These are phyloP conservation scores for Tanytarsus gracilentus DNA, from an alignment of 2,888 invertebrate species.

Conservation along the genomic window DNA sequence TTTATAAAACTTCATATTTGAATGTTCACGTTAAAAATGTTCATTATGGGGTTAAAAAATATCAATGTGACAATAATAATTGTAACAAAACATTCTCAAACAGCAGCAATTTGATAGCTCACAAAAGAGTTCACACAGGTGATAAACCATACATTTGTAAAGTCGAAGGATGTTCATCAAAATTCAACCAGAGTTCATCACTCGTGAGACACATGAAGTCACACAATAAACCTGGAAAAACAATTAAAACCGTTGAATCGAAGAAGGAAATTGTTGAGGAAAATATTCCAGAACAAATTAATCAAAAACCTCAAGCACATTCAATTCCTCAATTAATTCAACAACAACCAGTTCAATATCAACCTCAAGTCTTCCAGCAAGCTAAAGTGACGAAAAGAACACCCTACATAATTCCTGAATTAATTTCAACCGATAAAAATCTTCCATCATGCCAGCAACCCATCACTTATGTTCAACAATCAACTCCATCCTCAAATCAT, in stretches of 20 bases:
- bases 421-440: neutral
- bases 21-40: conserved; percentile 32
- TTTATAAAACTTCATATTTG: conserved; percentile 32
- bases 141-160: conserved; percentile 32
- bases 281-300: neutral
- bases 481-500: neutral
- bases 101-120: conserved; percentile 32
- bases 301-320: neutral
- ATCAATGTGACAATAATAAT: conserved; percentile 30
- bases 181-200: conserved; percentile 33
- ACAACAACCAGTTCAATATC: neutral
- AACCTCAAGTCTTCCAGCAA: neutral
- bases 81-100: conserved; percentile 32
- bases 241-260: neutral
- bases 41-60: conserved; percentile 31
- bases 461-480: neutral
- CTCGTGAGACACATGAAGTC: conserved; percentile 31
- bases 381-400: neutral
- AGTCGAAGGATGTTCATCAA: conserved; percentile 30
- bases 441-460: neutral
- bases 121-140: conserved; percentile 32
- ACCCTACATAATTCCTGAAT: neutral
- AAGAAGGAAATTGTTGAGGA: neutral
- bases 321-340: neutral
- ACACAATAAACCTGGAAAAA: conserved; percentile 28